Evolutionary conservation across 2,113 vertebrate species (phyloP), one percentile per base, ranked within the genome.

Genomic region (Aythya baeri): DNA sequence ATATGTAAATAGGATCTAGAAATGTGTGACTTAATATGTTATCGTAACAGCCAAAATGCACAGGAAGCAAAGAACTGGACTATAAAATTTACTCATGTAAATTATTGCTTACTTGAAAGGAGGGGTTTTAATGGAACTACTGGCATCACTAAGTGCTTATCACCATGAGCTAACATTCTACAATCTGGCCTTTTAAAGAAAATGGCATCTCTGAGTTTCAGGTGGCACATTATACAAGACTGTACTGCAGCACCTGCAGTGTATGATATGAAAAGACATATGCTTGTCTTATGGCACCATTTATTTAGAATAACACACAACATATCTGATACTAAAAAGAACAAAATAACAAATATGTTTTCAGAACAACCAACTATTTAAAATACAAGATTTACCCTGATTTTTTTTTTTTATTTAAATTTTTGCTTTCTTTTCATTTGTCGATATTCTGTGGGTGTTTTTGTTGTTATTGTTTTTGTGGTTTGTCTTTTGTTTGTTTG

Each of bases 241-340:
- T 86, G n/a, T 78, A 88, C 50, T 86, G 83, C 65, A 92, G 75
- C 83, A 96, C 93, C 89, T 94, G 94, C 83, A 89, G 83, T 70
- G 77, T 36, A 86, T 85, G 78, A 94, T 91, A 76, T 75, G 88
- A 83, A 96, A 67, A 67, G 91, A 61, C 94, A 95, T 95, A 95
- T 97, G 94, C 75, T 96, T 95, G 27, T 97, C 88, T 96, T 96
- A 83, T 50, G 50, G 61, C 75, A 97, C 50, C 25, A 86, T 92
- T 92, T 97, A 89, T 96, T 97, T 95, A 96, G 91, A 96, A 92
- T 32, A 84, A 58, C 68, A 94, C n/a, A 66, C 38, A 86, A 88
- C 73, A 86, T 38, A 43, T 74, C 59, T 85, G 65, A 91, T 46
- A 41, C 31, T 90, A 67, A 94, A 94, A 94, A 88, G 86, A 96